Conservation (phyloP, 2,797 vertebrate genomes). For the Sebastes itinus region DNA sequence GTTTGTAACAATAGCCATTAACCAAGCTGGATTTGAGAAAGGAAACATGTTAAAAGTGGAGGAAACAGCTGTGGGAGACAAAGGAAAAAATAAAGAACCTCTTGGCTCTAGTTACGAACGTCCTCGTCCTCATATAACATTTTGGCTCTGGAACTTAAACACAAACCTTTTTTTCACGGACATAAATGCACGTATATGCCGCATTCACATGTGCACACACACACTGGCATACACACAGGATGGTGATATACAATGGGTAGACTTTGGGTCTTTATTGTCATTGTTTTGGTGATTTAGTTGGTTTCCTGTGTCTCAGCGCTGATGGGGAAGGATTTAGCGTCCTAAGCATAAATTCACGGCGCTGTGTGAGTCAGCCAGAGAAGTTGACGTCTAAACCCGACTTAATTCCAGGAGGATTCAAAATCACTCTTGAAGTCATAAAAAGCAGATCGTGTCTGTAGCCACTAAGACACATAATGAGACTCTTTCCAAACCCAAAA, state of each 20-base stretch:
- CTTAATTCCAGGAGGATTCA: constrained; percentile 2
- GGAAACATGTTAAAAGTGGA: neutral
- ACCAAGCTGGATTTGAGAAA: neutral
- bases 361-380: constrained; percentile 19
- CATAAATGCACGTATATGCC: neutral
- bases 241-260: constrained; percentile 17
- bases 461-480: neutral
- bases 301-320: constrained; percentile 25
- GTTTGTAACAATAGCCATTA: neutral
- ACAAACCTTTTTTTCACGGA: neutral
- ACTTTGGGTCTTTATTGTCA: constrained; percentile 7
- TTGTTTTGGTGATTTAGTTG: constrained; percentile 35
- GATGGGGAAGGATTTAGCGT: constrained; percentile 14
- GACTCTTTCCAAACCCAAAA: neutral
- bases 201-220: neutral
- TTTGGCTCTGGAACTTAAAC: constrained; percentile 1
- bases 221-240: constrained; percentile 14
- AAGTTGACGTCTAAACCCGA: constrained; percentile 17
- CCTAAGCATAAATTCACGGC: constrained; percentile 3
- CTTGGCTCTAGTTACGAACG: constrained; percentile 6
- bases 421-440: constrained; percentile 5
- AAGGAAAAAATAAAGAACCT: neutral
- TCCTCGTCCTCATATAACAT: neutral
- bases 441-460: neutral
- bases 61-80: constrained; percentile 16